phyloP scores from a whole-genome alignment of 2,888 invertebrate genomes.

The Pristionchus arcanus region DNA sequence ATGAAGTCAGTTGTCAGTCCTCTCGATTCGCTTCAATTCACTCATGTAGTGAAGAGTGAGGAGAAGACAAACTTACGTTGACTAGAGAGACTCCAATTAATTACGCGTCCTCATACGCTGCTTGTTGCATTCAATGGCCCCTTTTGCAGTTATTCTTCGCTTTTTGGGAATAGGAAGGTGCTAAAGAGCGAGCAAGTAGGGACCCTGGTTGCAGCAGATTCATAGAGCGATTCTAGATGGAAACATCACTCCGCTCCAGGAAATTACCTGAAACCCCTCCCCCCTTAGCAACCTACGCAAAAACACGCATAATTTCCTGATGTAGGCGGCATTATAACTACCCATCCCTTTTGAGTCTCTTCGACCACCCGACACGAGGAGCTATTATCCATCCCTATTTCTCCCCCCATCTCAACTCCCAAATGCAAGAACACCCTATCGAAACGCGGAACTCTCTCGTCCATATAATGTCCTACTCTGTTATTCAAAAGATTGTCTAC shows the following conservation, averaged over 20 bases:
- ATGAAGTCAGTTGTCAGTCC: slow-evolving; percentile 45
- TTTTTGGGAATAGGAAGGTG: neutral
- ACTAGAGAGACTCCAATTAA: neutral
- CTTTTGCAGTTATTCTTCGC: neutral
- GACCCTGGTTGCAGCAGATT: neutral
- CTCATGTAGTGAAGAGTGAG: neutral
- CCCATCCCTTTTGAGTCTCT: neutral
- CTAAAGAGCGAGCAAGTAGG: neutral
- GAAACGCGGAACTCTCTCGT: slow-evolving; percentile 19
- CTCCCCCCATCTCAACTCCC: neutral
- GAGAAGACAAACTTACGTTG: neutral
- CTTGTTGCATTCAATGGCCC: neutral
- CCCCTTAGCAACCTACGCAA: neutral
- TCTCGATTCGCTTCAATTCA: slow-evolving; percentile 14
- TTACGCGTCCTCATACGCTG: neutral
- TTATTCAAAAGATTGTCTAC: slow-evolving; percentile 44
- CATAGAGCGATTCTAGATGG: neutral
- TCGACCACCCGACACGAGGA: neutral
- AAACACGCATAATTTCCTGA: neutral
- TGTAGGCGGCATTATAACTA: neutral
- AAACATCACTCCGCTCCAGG: neutral
- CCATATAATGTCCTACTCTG: slow-evolving; percentile 17
- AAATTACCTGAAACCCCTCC: too few species aligned
- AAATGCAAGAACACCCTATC: neutral
- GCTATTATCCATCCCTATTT: neutral